Conservation (phyloP, 2,797 vertebrate genomes). For the Valencia hispanica region DNA sequence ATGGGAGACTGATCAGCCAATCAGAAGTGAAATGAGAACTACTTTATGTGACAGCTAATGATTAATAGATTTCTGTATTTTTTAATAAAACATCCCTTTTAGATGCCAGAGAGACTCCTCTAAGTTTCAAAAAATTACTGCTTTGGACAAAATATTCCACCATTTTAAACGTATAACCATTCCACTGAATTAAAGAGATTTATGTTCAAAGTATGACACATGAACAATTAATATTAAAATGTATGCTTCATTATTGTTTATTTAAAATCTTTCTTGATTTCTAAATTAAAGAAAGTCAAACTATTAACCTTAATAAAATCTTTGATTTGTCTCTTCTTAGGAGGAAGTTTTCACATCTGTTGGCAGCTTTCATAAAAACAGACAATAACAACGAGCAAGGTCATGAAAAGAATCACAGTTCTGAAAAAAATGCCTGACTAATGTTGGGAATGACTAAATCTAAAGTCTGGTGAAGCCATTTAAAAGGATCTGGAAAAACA, state of each 20-base stretch:
- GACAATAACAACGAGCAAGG: background rate
- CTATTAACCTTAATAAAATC: background rate
- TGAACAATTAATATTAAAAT: background rate
- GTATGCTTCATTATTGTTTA: background rate
- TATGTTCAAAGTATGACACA: background rate
- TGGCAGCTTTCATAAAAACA: conserved; percentile 7
- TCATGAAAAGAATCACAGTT: background rate
- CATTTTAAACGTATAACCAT: background rate
- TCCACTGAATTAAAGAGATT: background rate
- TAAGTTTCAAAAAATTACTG: background rate
- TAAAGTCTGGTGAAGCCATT: background rate
- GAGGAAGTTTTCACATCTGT: background rate
- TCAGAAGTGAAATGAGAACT: background rate
- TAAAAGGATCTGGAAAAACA: background rate
- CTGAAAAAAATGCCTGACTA: background rate
- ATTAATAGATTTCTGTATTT: background rate
- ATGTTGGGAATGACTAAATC: background rate
- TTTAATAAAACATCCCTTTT: background rate
- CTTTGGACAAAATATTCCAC: background rate
- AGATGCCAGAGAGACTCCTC: background rate
- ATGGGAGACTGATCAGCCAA: background rate
- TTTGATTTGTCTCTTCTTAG: background rate
- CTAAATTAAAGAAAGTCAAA: background rate
- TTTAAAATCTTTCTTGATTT: background rate
- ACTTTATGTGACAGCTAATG: background rate